These are phyloP conservation scores for Eclectus roratus DNA, from an alignment of 2,113 vertebrate species.

Conservation along the genomic window DNA sequence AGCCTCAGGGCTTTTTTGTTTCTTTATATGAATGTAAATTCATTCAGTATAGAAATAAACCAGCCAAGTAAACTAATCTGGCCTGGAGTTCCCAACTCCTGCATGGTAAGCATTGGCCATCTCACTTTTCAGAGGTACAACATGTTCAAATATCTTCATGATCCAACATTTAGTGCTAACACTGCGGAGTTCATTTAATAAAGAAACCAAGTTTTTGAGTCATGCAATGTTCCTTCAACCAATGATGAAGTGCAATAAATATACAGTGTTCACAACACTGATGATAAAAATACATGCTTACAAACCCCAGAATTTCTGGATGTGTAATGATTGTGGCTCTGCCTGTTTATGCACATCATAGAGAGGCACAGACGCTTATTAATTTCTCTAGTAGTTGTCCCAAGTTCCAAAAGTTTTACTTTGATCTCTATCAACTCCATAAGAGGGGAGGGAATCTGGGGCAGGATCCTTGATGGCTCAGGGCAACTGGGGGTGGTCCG, in stretches of 20 bases:
- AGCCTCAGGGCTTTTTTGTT: not conserved
- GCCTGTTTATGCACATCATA: not conserved
- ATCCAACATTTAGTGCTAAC: not conserved
- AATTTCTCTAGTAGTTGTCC: not conserved
- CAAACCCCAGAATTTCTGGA: not conserved
- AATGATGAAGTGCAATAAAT: not conserved
- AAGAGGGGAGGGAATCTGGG: not conserved
- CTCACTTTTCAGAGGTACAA: not conserved
- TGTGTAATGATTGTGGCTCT: not conserved
- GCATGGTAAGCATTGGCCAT: not conserved
- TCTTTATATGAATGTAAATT: not conserved
- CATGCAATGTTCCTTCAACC: not conserved
- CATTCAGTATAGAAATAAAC: not conserved
- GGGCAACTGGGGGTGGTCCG: rapidly evolving
- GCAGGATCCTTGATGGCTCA: not conserved
- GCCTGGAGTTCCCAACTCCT: not conserved
- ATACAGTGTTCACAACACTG: not conserved
- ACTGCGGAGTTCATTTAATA: not conserved
- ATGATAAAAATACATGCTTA: not conserved
- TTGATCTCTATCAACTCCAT: not conserved
- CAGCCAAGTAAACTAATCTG: not conserved
- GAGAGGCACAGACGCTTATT: not conserved
- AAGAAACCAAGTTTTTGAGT: not conserved
- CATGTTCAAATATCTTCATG: not conserved
- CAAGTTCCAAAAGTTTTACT: not conserved